A percentile compares a stretch with the other conserved stretches of the same genome.
These are phyloP conservation scores for Monoplex corrugatus DNA, from an alignment of 2,888 invertebrate species.

Conservation along the genomic window DNA sequence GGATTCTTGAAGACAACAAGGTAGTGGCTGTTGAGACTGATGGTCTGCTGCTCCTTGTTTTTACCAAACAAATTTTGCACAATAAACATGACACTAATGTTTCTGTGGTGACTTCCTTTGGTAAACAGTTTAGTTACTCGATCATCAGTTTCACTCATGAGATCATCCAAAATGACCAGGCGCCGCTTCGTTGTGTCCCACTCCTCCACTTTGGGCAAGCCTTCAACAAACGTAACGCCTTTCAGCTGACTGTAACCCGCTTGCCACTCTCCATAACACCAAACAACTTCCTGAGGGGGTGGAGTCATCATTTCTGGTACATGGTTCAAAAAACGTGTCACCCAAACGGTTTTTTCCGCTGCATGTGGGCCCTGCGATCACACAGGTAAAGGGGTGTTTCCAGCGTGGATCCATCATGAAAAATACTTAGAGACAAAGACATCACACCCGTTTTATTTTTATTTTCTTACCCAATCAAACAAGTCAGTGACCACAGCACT, in stretches of 20 bases:
- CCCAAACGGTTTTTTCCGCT: conserved; percentile 5
- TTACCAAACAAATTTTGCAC: conserved; percentile 43
- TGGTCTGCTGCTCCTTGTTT: conserved; percentile 17
- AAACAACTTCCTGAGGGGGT: neutral
- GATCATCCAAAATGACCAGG: conserved; percentile 39
- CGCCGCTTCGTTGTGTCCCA: neutral
- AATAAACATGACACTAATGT: conserved; percentile 28
- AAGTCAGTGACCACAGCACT: no score
- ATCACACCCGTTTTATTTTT: no score
- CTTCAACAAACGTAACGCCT: conserved; percentile 32
- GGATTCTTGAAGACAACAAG: conserved; percentile 2
- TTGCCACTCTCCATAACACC: conserved; percentile 46
- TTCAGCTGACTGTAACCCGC: neutral
- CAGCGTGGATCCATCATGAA: neutral
- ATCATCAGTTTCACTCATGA: conserved; percentile 34
- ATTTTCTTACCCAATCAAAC: no score
- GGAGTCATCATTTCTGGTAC: neutral
- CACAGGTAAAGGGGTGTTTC: conserved; percentile 26
- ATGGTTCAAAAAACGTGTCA: neutral
- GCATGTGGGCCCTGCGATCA: neutral
- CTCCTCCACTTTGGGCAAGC: neutral
- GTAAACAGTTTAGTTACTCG: conserved; percentile 42
- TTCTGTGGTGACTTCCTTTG: conserved; percentile 44
- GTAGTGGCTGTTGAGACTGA: conserved; percentile 2
- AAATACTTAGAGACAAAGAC: no score